Conservation (phyloP, 2,888 invertebrate genomes). For the Scaptomyza parva region DNA sequence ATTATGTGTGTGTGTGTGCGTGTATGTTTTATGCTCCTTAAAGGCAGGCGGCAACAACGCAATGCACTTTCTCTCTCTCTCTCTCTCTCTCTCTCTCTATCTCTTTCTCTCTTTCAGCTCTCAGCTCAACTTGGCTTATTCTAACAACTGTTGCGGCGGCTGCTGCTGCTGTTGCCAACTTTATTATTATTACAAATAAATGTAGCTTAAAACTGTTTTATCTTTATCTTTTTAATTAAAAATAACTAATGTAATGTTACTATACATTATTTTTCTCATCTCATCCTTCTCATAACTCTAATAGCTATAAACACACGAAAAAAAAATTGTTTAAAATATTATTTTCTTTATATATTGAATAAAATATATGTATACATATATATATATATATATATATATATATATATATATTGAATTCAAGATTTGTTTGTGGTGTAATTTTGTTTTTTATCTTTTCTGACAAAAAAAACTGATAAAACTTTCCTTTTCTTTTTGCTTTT, state of each 20-base stretch:
- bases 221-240: slow-evolving; percentile 43
- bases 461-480: neutral
- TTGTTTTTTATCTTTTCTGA: slow-evolving; percentile 21
- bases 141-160: slow-evolving; percentile 8
- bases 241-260: slow-evolving; percentile 52
- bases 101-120: too few relatives aligned
- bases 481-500: slow-evolving; percentile 2
- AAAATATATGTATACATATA: slow-evolving; percentile 36
- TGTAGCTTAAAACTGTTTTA: slow-evolving; percentile 53
- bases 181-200: too few relatives aligned
- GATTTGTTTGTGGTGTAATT: slow-evolving; percentile 36
- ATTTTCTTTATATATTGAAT: slow-evolving; percentile 33
- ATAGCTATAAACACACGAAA: slow-evolving; percentile 54
- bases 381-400: slow-evolving; percentile 12
- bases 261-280: slow-evolving; percentile 50
- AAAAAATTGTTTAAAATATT: slow-evolving; percentile 38
- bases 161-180: slow-evolving; percentile 31
- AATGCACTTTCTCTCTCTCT: slow-evolving; percentile 25
- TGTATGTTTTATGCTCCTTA: slow-evolving; percentile 8
- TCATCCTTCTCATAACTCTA: slow-evolving; percentile 35
- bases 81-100: too few relatives aligned
- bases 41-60: slow-evolving; percentile 43
- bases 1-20: slow-evolving; percentile 2
- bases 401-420: slow-evolving; percentile 8
- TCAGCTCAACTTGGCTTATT: slow-evolving; percentile 25